A percentile compares a stretch with the other conserved stretches of the same genome.
These are phyloP conservation scores for Botia kubotai DNA, from an alignment of 2,797 vertebrate species.

Conservation along the genomic window DNA sequence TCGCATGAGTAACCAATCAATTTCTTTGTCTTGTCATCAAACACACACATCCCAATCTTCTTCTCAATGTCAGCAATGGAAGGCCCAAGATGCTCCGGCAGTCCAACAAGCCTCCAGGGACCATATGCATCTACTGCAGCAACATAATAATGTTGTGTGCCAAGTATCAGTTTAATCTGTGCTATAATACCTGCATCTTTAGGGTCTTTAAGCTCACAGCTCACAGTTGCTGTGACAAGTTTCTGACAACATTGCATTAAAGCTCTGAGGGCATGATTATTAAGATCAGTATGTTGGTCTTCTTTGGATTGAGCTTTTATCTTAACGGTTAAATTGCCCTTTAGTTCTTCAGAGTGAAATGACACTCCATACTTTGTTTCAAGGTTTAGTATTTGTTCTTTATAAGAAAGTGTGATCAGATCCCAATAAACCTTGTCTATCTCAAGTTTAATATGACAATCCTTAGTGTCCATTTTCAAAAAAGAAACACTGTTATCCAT, in stretches of 20 bases:
- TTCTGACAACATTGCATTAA: slow-evolving; percentile 73
- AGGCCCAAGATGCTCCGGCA: slow-evolving; percentile 30
- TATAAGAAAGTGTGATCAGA: not conserved
- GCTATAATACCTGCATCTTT: not conserved
- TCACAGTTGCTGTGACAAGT: slow-evolving; percentile 15
- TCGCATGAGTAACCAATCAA: not conserved
- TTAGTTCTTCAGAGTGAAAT: not conserved
- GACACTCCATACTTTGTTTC: slow-evolving; percentile 66
- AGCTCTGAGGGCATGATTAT: slow-evolving; percentile 70
- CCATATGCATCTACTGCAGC: not conserved
- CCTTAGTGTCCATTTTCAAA: slow-evolving; percentile 55
- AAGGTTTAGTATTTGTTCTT: slow-evolving; percentile 36
- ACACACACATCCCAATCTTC: not conserved
- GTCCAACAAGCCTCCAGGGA: slow-evolving; percentile 37
- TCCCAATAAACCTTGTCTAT: slow-evolving; percentile 61
- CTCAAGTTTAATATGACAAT: slow-evolving; percentile 55
- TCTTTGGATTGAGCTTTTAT: slow-evolving; percentile 43
- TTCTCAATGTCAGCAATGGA: slow-evolving; percentile 25
- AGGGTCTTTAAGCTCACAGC: not conserved
- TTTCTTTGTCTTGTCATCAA: slow-evolving; percentile 42
- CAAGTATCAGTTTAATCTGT: not conserved
- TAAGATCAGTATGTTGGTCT: slow-evolving; percentile 47
- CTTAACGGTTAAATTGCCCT: slow-evolving; percentile 8
- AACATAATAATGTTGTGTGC: not conserved
- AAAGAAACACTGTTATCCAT: accelerated